Conservation (phyloP, 2,797 vertebrate species). For the Furcifer pardalis region DNA sequence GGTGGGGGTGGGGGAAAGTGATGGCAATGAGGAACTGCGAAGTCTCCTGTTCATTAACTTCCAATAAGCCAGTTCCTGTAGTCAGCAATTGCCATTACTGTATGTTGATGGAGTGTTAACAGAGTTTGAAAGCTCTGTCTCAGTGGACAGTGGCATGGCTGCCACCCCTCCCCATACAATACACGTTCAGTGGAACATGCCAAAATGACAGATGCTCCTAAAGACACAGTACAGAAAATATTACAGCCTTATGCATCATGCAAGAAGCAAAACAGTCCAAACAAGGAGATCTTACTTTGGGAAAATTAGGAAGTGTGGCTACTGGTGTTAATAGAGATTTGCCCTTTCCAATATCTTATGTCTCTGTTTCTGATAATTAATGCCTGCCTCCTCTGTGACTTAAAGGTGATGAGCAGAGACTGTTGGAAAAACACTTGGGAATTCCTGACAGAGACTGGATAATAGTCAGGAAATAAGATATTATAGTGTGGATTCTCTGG, state of each 20-base stretch:
- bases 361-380: neutral
- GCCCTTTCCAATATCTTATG: neutral
- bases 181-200: conserved; percentile 45
- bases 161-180: conserved; percentile 32
- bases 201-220: conserved; percentile 65
- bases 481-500: neutral
- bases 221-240: conserved; percentile 64
- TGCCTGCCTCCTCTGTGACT: neutral
- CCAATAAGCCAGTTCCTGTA: conserved; percentile 54
- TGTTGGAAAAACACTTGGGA: neutral
- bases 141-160: conserved; percentile 19
- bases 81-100: conserved; percentile 46
- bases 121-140: conserved; percentile 38
- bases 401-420: neutral
- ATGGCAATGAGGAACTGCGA: conserved; percentile 50
- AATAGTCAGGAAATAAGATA: neutral
- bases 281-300: conserved; percentile 44
- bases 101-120: conserved; percentile 59
- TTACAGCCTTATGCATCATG: conserved; percentile 41
- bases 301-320: conserved; percentile 33
- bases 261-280: conserved; percentile 63
- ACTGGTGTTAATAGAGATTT: neutral
- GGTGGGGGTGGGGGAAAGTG: no score
- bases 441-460: neutral
- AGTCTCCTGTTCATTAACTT: conserved; percentile 65